A percentile compares a stretch with the other conserved stretches of the same genome.
Evolutionary conservation across 23 tunicate genomes (phyloP).

Genomic region (Ciona savignyi): DNA sequence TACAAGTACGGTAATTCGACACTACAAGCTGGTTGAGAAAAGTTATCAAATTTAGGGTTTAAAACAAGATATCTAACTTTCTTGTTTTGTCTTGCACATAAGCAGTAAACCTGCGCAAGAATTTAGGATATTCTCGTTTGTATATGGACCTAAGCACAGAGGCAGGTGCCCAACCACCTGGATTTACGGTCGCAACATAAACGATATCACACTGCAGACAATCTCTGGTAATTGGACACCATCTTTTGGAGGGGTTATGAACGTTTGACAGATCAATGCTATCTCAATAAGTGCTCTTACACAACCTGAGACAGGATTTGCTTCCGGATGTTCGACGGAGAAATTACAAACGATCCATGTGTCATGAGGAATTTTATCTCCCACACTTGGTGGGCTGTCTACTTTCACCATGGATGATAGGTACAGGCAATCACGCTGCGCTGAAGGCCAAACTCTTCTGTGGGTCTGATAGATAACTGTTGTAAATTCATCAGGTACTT

Average conservation of each 20-base stretch:
- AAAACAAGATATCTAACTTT: not conserved
- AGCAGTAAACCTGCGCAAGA: constrained; percentile 85
- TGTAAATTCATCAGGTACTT: constrained; percentile 55
- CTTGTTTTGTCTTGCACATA: constrained; percentile 84
- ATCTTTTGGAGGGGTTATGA: constrained; percentile 53
- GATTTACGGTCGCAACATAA: constrained; percentile 86
- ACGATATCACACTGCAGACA: constrained; percentile 73
- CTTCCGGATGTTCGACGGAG: constrained; percentile 70
- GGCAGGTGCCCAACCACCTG: constrained; percentile 96
- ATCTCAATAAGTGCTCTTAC: constrained; percentile 71
- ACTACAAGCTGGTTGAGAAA: too few relatives aligned
- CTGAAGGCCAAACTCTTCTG: constrained; percentile 80
- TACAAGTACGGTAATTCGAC: too few relatives aligned
- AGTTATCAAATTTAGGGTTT: too few relatives aligned
- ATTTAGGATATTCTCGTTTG: constrained; percentile 88
- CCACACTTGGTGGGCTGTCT: constrained; percentile 8
- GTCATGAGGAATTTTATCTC: constrained; percentile 41
- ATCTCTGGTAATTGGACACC: constrained; percentile 42
- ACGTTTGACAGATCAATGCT: constrained; percentile 88
- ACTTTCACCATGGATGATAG: constrained; percentile 54
- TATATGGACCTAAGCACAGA: constrained; percentile 56
- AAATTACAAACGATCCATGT: constrained; percentile 94
- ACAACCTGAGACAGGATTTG: constrained; percentile 64
- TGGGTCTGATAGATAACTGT: constrained; percentile 75
- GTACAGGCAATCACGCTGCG: constrained; percentile 80